Evolutionary conservation across 2,797 vertebrate genomes (phyloP).

Genomic region (Phalloptychus januarius): DNA sequence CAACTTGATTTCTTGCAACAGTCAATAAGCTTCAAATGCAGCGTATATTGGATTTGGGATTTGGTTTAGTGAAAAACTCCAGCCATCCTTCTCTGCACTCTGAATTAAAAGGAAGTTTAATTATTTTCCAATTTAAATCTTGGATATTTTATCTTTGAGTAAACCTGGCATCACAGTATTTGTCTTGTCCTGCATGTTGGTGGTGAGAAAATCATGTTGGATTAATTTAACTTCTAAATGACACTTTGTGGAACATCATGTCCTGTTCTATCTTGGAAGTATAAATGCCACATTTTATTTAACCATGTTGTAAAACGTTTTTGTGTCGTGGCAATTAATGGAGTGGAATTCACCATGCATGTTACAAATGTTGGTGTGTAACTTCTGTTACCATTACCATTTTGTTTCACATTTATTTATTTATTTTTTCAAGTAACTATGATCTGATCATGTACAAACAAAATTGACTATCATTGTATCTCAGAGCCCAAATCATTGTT

Average conservation of each 20-base stretch:
- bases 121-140: not conserved
- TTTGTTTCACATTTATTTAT: not conserved
- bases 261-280: not conserved
- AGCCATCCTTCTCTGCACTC: not conserved
- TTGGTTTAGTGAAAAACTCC: not conserved
- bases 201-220: not conserved
- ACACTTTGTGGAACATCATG: not conserved
- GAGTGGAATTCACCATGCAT: not conserved
- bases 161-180: not conserved
- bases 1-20: not conserved
- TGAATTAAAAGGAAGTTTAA: not conserved
- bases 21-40: not conserved
- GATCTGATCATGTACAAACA: not conserved
- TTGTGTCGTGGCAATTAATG: not conserved
- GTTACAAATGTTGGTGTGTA: not conserved
- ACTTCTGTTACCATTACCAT: not conserved
- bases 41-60: not conserved
- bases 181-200: not conserved
- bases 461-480: not conserved
- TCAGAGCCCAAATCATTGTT: not conserved
- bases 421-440: too few relatives aligned
- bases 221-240: not conserved
- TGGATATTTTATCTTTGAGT: not conserved
- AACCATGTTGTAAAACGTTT: not conserved
- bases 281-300: not conserved